These are phyloP conservation scores for Platysternon megacephalum DNA, from an alignment of 2,113 vertebrate species.

Conservation along the genomic window DNA sequence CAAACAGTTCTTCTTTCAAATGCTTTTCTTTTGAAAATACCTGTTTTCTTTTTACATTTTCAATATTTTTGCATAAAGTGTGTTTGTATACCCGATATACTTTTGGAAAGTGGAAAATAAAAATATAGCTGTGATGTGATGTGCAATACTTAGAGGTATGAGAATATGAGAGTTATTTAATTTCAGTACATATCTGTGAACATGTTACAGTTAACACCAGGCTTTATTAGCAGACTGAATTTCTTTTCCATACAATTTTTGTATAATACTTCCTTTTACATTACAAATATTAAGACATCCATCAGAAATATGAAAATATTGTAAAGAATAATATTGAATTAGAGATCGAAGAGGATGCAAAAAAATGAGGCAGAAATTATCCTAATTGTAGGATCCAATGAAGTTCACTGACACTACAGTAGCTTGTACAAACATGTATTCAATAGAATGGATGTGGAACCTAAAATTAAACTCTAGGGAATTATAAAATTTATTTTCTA, in stretches of 20 bases:
- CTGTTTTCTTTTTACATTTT: not conserved
- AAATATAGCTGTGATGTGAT: not conserved
- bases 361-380: not conserved
- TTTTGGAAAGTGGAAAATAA: not conserved
- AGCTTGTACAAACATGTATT: not conserved
- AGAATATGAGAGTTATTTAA: not conserved
- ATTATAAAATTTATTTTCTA: not conserved
- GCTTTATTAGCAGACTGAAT: not conserved
- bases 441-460: not conserved
- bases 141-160: not conserved
- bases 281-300: not conserved
- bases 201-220: not conserved
- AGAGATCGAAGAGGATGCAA: not conserved
- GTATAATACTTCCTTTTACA: not conserved
- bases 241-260: not conserved
- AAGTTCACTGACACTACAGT: not conserved
- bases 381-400: not conserved
- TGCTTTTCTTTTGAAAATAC: not conserved
- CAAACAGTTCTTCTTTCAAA: not conserved
- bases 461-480: not conserved
- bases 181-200: not conserved
- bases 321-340: not conserved
- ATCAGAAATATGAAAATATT: not conserved
- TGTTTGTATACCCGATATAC: not conserved
- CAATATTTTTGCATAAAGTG: rapidly evolving